These are phyloP conservation scores for Aphis craccivora DNA, from an alignment of 1,140 invertebrate genomes.

Conservation along the genomic window DNA sequence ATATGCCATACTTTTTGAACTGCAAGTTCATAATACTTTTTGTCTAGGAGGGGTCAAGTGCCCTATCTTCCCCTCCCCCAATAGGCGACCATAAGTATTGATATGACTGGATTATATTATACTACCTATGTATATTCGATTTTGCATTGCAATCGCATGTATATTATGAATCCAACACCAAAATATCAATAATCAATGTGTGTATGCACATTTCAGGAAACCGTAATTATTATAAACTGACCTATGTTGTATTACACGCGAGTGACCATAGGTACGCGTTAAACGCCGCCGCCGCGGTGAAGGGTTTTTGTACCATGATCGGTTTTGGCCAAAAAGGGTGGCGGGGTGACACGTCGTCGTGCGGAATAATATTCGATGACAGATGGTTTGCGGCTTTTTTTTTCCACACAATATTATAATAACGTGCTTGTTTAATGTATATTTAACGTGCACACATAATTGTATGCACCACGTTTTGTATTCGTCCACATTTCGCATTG, in stretches of 20 bases:
- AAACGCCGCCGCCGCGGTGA: neutral
- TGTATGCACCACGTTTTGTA: neutral
- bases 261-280: neutral
- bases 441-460: neutral
- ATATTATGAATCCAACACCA: neutral
- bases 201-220: neutral
- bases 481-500: neutral
- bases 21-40: too few species aligned
- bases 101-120: neutral
- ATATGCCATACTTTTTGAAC: too few species aligned
- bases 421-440: neutral
- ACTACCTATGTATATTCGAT: neutral
- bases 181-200: neutral
- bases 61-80: too few species aligned
- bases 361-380: conserved; percentile 19
- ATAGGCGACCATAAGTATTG: neutral
- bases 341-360: neutral
- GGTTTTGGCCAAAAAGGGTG: neutral
- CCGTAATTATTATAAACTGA: neutral
- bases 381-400: conserved; percentile 40
- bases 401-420: neutral
- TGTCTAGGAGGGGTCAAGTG: too few species aligned
- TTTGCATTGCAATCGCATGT: neutral
- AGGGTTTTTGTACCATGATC: neutral
- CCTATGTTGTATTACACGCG: neutral